Evolutionary conservation across 2,797 vertebrate genomes (phyloP).

Genomic region (Ctenopoma multispine): DNA sequence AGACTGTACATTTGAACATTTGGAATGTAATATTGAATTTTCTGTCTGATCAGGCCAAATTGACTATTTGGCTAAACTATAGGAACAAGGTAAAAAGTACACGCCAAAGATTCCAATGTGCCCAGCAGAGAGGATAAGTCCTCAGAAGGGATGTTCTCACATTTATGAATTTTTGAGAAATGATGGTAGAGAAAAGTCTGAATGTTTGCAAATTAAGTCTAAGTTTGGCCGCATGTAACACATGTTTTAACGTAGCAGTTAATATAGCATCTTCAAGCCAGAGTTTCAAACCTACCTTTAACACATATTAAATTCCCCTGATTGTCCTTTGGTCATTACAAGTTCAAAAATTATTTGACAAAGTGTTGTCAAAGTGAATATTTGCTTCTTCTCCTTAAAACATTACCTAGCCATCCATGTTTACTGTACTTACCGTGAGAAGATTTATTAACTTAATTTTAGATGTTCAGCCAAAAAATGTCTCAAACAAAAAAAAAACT

Average conservation of each 20-base stretch:
- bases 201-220: conserved; percentile 11
- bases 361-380: not conserved
- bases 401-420: not conserved
- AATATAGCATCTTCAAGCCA: not conserved
- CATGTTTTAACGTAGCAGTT: conserved; percentile 16
- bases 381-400: not conserved
- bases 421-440: too few species aligned
- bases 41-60: conserved; percentile 56
- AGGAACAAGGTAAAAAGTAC: conserved; percentile 39
- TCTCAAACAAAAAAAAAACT: not conserved
- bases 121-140: conserved; percentile 4
- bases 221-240: not conserved
- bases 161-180: conserved; percentile 20
- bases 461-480: conserved; percentile 11
- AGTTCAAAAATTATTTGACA: not conserved
- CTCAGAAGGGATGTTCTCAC: conserved; percentile 30
- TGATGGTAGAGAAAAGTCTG: not conserved
- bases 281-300: conserved; percentile 5
- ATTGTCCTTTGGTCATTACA: not conserved
- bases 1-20: conserved; percentile 65
- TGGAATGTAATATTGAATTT: conserved; percentile 42
- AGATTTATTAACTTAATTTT: not conserved
- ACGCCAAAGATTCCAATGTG: conserved; percentile 12
- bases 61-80: conserved; percentile 41
- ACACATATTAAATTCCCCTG: conserved; percentile 17